Conservation (phyloP, 2,888 invertebrate genomes). For the Koerneria pararmatus region DNA sequence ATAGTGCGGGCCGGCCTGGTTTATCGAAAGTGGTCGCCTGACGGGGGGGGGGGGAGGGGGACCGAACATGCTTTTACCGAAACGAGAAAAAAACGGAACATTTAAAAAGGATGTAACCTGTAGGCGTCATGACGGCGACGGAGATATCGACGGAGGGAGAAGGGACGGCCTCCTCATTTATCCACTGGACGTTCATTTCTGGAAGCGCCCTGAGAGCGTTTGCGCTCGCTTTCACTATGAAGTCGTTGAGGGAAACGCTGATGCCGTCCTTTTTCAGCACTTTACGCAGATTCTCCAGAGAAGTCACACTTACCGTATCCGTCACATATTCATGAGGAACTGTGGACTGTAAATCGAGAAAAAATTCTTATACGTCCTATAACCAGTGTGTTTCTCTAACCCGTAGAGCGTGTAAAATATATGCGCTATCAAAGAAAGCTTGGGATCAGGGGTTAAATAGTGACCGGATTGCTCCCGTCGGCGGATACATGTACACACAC, state of each 20-base stretch:
- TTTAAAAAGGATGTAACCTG: too few relatives aligned
- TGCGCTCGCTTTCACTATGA: conserved; percentile 70
- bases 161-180: conserved; percentile 43
- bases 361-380: neutral
- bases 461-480: too few relatives aligned
- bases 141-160: conserved; percentile 66
- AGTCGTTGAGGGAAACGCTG: conserved; percentile 69
- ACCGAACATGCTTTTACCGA: conserved; percentile 60
- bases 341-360: conserved; percentile 63
- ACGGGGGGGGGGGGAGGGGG: too few relatives aligned
- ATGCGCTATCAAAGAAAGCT: too few relatives aligned
- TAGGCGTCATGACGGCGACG: conserved; percentile 69
- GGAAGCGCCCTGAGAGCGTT: conserved; percentile 65
- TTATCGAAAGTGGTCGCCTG: too few relatives aligned
- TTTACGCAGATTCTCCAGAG: conserved; percentile 64
- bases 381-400: neutral
- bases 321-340: conserved; percentile 71
- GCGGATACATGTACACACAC: too few relatives aligned
- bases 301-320: conserved; percentile 66
- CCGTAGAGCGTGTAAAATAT: too few relatives aligned
- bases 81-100: too few relatives aligned
- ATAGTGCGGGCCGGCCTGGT: too few relatives aligned
- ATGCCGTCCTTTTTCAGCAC: conserved; percentile 59
- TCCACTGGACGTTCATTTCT: conserved; percentile 61
- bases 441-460: too few relatives aligned